Evolutionary conservation across 2,797 vertebrate genomes (phyloP).

Genomic region (Lepus oiostolus): DNA sequence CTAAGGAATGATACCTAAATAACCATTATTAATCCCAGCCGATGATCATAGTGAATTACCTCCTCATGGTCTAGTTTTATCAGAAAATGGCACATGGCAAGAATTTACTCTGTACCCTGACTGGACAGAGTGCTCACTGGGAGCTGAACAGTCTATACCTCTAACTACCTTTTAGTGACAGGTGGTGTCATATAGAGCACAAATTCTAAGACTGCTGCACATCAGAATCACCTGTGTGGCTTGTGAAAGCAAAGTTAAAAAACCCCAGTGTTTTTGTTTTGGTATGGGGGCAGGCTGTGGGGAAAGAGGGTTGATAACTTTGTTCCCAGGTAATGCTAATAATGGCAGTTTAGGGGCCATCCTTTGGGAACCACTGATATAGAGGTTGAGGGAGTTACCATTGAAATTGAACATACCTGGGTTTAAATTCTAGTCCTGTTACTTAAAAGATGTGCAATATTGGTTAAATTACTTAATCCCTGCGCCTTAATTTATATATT

Average conservation of each 20-base stretch:
- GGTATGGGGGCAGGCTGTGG: background rate
- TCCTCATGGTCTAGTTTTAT: constrained; percentile 23
- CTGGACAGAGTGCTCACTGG: background rate
- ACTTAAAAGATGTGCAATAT: constrained; percentile 11
- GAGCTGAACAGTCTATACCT: background rate
- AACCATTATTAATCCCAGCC: constrained; percentile 31
- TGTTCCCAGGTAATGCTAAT: background rate
- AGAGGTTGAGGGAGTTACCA: background rate
- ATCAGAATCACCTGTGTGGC: background rate
- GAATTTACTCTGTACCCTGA: background rate
- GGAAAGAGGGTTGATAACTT: background rate
- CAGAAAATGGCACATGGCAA: constrained; percentile 43
- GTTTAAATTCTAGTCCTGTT: constrained; percentile 58
- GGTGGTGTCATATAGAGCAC: background rate
- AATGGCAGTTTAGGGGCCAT: background rate
- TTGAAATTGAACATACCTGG: background rate
- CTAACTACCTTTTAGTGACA: constrained; percentile 1
- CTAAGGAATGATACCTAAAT: background rate
- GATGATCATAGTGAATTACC: constrained; percentile 30
- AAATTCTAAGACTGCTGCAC: background rate
- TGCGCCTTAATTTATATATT: constrained; percentile 20
- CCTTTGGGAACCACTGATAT: constrained; percentile 25
- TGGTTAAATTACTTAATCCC: constrained; percentile 13
- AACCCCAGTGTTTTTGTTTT: constrained; percentile 11
- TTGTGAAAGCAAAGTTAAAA: constrained; percentile 35